Conservation (phyloP, 2,113 vertebrate genomes). For the Engystomops pustulosus region DNA sequence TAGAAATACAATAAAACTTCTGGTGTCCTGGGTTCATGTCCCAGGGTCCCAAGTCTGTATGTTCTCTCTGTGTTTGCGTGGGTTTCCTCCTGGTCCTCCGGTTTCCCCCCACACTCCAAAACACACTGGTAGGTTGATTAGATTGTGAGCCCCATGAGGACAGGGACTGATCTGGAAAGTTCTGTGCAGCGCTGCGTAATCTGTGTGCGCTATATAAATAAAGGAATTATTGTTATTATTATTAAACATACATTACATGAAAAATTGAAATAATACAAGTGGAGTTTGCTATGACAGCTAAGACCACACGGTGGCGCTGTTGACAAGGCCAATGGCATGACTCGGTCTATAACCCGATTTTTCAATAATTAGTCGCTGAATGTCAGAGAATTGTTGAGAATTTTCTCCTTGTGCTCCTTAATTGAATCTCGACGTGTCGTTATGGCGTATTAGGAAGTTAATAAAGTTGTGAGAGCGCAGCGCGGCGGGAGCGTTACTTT, state of each 20-base stretch:
- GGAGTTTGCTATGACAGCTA: background rate
- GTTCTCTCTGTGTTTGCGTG: too few relatives aligned
- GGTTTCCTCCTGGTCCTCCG: too few relatives aligned
- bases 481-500: background rate
- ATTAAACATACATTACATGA: background rate
- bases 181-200: too few relatives aligned
- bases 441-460: background rate
- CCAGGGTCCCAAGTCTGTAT: too few relatives aligned
- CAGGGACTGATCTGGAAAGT: too few relatives aligned
- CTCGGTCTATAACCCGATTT: background rate
- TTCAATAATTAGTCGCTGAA: background rate
- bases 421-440: background rate
- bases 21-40: too few relatives aligned
- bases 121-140: too few relatives aligned
- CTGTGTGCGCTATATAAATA: too few relatives aligned
- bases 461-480: background rate
- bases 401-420: background rate
- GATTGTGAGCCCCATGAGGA: too few relatives aligned
- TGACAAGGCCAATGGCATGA: background rate
- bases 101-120: too few relatives aligned
- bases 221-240: too few relatives aligned
- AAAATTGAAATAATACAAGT: background rate
- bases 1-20: too few relatives aligned
- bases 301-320: slow-evolving; percentile 5
- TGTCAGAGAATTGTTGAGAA: background rate